Percentiles rank a stretch among this genome's conserved stretches.
Conservation (phyloP, 2,113 vertebrate genomes). For the Paedocypris sp. region DNA sequence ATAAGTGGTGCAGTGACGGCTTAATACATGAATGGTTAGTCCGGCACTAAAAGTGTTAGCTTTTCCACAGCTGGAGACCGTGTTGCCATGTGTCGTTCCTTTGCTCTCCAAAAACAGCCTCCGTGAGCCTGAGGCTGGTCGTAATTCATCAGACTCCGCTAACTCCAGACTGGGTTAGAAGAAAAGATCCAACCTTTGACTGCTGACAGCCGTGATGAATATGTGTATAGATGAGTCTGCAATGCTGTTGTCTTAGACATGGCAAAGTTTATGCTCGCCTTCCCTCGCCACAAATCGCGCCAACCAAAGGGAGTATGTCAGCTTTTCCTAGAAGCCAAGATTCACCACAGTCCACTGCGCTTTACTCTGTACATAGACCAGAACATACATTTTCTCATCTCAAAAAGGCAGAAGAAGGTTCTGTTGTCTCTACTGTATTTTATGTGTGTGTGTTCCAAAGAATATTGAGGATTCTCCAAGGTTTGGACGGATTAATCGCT, state of each 20-base stretch:
- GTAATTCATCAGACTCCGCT: conserved; percentile 25
- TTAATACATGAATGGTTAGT: conserved; percentile 24
- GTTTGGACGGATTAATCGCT: conserved; percentile 8
- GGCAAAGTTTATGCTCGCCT: conserved; percentile 9
- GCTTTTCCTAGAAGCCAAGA: not conserved
- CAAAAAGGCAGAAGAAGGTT: not conserved
- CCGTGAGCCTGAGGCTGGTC: not conserved
- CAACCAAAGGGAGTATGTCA: not conserved
- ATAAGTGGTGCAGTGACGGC: not conserved
- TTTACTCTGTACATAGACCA: not conserved
- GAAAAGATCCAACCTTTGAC: conserved; percentile 11
- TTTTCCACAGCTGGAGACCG: conserved; percentile 30
- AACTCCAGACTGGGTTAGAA: conserved; percentile 8
- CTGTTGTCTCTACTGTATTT: conserved; percentile 15
- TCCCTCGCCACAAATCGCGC: conserved; percentile 3
- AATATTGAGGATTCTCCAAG: not conserved
- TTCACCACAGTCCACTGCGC: conserved; percentile 11
- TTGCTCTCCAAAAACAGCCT: conserved; percentile 2
- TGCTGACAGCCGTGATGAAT: conserved; percentile 32
- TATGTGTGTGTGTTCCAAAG: conserved; percentile 2
- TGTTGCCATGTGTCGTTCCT: conserved; percentile 23
- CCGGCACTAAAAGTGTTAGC: conserved; percentile 12
- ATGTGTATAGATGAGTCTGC: conserved; percentile 26
- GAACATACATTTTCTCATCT: conserved; percentile 11
- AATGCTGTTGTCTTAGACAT: not conserved